These are phyloP conservation scores for Punctoribates punctum DNA, from an alignment of 2,888 invertebrate species.

Conservation along the genomic window DNA sequence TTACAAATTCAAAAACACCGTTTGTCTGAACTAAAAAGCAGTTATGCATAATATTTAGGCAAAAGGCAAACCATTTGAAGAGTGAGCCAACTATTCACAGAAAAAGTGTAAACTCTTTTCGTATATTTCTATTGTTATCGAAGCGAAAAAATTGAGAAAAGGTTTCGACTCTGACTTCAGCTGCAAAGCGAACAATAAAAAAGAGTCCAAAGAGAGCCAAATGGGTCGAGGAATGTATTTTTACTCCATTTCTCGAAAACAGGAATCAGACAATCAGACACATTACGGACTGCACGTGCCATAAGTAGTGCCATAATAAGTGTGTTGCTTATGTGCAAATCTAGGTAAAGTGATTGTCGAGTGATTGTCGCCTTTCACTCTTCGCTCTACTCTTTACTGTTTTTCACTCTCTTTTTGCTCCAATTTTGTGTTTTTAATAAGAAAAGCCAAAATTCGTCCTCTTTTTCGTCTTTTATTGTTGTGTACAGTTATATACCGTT, in stretches of 20 bases:
- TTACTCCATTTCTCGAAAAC: slow-evolving; percentile 26
- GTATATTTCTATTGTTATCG: slow-evolving; percentile 20
- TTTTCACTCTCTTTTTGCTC: slow-evolving; percentile 38
- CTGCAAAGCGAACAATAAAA: slow-evolving; percentile 29
- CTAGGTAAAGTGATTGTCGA: slow-evolving; percentile 21
- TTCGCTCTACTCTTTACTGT: slow-evolving; percentile 13
- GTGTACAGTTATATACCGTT: slow-evolving; percentile 35
- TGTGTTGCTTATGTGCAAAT: slow-evolving; percentile 5
- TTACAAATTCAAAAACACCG: slow-evolving; percentile 28
- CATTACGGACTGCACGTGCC: slow-evolving; percentile 32
- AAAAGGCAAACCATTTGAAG: not conserved
- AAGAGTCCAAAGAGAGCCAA: slow-evolving; percentile 17
- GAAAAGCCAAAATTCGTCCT: slow-evolving; percentile 24
- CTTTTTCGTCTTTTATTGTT: not conserved
- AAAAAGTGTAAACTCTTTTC: slow-evolving; percentile 29
- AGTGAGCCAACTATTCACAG: not conserved
- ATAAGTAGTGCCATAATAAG: slow-evolving; percentile 29
- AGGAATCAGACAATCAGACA: slow-evolving; percentile 35
- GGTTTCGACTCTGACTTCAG: slow-evolving; percentile 27
- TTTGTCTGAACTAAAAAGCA: slow-evolving; percentile 26
- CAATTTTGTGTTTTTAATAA: slow-evolving; percentile 27
- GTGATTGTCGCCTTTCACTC: not conserved
- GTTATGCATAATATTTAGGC: slow-evolving; percentile 32
- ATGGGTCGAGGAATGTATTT: slow-evolving; percentile 35
- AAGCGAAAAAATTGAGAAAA: slow-evolving; percentile 22